These are phyloP conservation scores for Scalopus aquaticus DNA, from an alignment of 2,113 vertebrate genomes.

Conservation along the genomic window DNA sequence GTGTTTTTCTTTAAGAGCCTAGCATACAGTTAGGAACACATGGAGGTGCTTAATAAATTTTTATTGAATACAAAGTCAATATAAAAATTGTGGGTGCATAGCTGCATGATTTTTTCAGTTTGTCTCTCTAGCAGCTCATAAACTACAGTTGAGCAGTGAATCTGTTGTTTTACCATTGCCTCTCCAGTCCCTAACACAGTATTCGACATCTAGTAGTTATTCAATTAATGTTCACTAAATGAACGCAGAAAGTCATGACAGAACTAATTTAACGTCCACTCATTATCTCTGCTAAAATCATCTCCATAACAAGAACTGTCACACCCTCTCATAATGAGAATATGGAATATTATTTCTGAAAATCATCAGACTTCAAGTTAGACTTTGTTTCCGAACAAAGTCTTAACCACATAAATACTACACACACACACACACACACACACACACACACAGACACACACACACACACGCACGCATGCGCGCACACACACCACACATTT, in stretches of 20 bases:
- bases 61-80: neutral
- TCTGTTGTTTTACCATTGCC: neutral
- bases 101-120: neutral
- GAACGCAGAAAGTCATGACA: neutral
- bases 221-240: neutral
- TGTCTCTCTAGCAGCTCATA: neutral
- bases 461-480: neutral
- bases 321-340: neutral
- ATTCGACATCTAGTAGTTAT: neutral
- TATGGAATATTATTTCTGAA: neutral
- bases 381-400: slow-evolving; percentile 24
- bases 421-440: neutral
- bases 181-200: neutral
- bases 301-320: neutral
- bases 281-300: neutral
- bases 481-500: neutral
- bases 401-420: neutral
- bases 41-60: neutral
- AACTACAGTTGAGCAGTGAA: neutral
- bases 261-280: neutral
- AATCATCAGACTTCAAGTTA: slow-evolving; percentile 6
- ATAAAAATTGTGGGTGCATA: slow-evolving; percentile 13
- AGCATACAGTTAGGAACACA: neutral
- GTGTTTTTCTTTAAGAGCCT: neutral
- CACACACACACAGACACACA: neutral